Evolutionary conservation across 53 echinoderm and acorn worm species (phyloP), one percentile per base, ranked within the genome.

Genomic region (Temnopleurus reevesii): DNA sequence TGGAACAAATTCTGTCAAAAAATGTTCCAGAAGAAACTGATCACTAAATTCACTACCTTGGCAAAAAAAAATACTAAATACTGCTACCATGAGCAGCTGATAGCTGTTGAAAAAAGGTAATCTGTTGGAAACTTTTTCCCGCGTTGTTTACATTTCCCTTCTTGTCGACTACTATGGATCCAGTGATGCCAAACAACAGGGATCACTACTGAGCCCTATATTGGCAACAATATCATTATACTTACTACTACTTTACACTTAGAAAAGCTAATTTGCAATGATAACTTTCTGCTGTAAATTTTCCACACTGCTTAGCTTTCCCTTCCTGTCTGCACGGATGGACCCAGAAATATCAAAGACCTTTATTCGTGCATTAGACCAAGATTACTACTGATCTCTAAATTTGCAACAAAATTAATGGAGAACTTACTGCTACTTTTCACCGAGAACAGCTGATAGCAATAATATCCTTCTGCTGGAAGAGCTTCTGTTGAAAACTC

Each of bases 361-460:
- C n/a, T n/a, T n/a, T n/a, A n/a, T n/a, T n/a, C n/a, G n/a, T n/a
- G n/a, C n/a, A n/a, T n/a, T n/a, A 55, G 21, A 55, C 5, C 5
- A n/a, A 17, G 19, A 59, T 27, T 28, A 26, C 59, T 59, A 59
- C 26, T 27, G 12, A 26, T 59, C 59, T 59, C 59, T 59, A 23
- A 59, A 1, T 59, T 10, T 2, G 59, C 59, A 59, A n/a, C n/a
- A n/a, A n/a, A n/a, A n/a, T 8, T 10, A 59, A 8, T 26, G 2
- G 10, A 30, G 45, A 27, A 95, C 98, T 94, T 86, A 98, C 98
- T 26, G 98, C 98, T 30, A 98, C 99, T 96, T 99, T 99, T 81
- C 99, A 99, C 99, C 99, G 96, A 12, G 99, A 99, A 57, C 99
- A 99, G 91, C 99, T 99, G 94, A 99, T 99, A 26, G 99, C 99